Percentiles rank a stretch among this genome's conserved stretches.
Conservation (phyloP, 2,113 vertebrate species). For the Hiodon tergisus region DNA sequence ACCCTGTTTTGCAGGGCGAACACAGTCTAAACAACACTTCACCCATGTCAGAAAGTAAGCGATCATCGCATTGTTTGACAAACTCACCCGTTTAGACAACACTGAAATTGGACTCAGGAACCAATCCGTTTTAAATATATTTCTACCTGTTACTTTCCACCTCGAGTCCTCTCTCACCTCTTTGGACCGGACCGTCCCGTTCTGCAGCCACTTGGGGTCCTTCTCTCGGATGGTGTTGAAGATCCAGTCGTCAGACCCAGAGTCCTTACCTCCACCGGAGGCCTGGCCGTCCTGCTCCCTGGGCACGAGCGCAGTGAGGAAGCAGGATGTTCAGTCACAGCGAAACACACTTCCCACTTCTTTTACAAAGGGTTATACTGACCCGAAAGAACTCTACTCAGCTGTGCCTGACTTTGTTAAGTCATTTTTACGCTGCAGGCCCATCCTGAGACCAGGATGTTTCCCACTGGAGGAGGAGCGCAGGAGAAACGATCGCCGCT, state of each 20-base stretch:
- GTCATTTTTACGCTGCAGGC: too few species aligned
- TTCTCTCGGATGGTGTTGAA: constrained; percentile 89
- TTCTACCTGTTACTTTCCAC: neutral
- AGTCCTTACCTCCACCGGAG: constrained; percentile 84
- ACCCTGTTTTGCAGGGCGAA: too few species aligned
- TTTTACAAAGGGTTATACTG: neutral
- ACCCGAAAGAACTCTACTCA: neutral
- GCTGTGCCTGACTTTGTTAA: neutral
- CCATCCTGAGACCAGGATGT: too few species aligned
- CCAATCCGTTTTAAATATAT: too few species aligned
- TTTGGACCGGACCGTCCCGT: constrained; percentile 73
- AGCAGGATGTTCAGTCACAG: neutral
- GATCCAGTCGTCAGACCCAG: constrained; percentile 82
- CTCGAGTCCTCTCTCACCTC: constrained; percentile 72
- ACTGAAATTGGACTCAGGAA: too few species aligned
- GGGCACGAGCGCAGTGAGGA: constrained; percentile 22
- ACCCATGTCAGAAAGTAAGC: too few species aligned
- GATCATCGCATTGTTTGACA: too few species aligned
- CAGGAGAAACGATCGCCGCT: neutral
- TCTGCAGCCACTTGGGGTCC: constrained; percentile 86
- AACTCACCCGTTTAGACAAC: too few species aligned
- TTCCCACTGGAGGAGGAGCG: too few species aligned
- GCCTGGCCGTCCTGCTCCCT: constrained; percentile 90
- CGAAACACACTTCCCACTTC: too few species aligned
- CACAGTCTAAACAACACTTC: too few species aligned